A percentile compares a stretch with the other conserved stretches of the same genome.
phyloP scores from a whole-genome alignment of 2,113 vertebrate genomes.

The Pollimyrus isidori region DNA sequence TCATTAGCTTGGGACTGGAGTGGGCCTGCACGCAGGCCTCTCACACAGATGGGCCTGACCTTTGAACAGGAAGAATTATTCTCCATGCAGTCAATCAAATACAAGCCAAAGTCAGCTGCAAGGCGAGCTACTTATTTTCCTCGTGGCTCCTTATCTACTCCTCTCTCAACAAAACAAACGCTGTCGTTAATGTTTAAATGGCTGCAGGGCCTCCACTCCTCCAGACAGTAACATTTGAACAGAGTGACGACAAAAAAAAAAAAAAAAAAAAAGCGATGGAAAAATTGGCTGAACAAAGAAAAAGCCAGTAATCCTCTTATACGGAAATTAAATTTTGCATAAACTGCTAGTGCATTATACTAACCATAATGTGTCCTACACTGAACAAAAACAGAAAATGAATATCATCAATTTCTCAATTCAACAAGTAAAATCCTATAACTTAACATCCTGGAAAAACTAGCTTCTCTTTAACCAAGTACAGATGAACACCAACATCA shows the following conservation, averaged over 20 bases:
- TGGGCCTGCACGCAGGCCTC: not conserved
- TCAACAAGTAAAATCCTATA: not conserved
- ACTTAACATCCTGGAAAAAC: not conserved
- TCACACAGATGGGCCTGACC: not conserved
- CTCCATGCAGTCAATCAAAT: not conserved
- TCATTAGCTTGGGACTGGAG: not conserved
- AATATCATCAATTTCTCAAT: not conserved
- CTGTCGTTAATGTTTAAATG: slow-evolving; percentile 1
- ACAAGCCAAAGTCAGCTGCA: not conserved
- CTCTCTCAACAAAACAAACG: not conserved
- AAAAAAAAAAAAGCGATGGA: not conserved
- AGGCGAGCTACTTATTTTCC: not conserved
- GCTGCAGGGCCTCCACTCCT: no score
- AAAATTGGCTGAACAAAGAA: not conserved
- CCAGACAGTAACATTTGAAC: not conserved
- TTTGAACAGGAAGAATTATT: not conserved
- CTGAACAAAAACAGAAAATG: not conserved
- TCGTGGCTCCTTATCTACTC: not conserved
- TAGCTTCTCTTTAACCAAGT: not conserved
- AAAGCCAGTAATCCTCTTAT: not conserved
- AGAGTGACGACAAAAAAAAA: no score
- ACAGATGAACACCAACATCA: not conserved
- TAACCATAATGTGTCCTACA: not conserved
- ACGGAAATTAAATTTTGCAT: not conserved
- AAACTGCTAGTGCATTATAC: not conserved